These are phyloP conservation scores for Papilio demoleus DNA, from an alignment of 2,888 invertebrate genomes.

Conservation along the genomic window DNA sequence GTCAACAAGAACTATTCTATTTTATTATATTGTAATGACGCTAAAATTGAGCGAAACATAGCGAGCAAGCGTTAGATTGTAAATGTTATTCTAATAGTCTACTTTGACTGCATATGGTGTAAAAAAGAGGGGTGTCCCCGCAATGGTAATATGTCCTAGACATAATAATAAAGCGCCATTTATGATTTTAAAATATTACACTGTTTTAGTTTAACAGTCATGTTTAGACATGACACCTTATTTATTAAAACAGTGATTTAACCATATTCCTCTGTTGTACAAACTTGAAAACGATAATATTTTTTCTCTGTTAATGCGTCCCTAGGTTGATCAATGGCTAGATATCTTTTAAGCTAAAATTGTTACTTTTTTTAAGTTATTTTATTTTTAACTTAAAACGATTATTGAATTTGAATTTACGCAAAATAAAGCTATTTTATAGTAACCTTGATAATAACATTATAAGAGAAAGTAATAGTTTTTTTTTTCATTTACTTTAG, in stretches of 20 bases:
- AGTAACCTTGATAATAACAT: neutral
- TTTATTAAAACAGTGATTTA: neutral
- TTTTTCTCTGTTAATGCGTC: too few species aligned
- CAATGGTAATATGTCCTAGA: slow-evolving; percentile 11
- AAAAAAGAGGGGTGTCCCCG: slow-evolving; percentile 6
- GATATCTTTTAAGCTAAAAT: too few species aligned
- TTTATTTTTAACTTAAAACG: too few species aligned
- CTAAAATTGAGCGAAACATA: slow-evolving; percentile 5
- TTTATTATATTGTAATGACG: slow-evolving; percentile 12
- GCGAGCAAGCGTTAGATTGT: slow-evolving; percentile 13
- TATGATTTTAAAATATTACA: slow-evolving; percentile 9
- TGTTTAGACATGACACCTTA: neutral
- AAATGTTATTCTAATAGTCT: slow-evolving; percentile 9
- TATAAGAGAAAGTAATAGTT: neutral
- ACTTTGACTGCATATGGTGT: slow-evolving; percentile 9
- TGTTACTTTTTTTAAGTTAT: too few species aligned
- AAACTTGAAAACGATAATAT: too few species aligned
- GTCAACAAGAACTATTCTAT: slow-evolving; percentile 3
- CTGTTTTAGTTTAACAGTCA: neutral
- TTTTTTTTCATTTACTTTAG: neutral
- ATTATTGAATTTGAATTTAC: too few species aligned
- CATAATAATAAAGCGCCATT: slow-evolving; percentile 6
- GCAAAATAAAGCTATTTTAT: too few species aligned
- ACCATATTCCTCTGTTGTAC: neutral
- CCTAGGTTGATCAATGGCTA: too few species aligned